Evolutionary conservation across 2,888 invertebrate species (phyloP).

Genomic region (Dilophus febrilis): DNA sequence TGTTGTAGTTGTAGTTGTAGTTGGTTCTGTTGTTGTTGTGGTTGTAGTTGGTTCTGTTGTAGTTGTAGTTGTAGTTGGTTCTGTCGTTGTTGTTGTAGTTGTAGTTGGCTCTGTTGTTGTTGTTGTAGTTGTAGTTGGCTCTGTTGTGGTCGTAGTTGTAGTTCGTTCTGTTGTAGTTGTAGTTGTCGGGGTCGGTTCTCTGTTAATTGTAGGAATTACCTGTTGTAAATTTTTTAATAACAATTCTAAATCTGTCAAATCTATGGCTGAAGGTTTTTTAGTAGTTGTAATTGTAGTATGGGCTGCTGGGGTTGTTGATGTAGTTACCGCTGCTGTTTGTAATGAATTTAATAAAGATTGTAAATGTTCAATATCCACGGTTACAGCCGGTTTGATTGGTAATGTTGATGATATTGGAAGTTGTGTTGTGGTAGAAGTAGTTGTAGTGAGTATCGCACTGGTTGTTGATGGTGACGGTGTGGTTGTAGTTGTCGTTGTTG

Average conservation of each 20-base stretch:
- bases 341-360: neutral
- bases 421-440: conserved; percentile 6
- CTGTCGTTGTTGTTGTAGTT: neutral
- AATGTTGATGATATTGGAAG: conserved; percentile 10
- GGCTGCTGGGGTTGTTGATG: conserved; percentile 3
- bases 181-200: neutral
- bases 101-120: conserved; percentile 1
- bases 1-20: too few species aligned
- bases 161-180: conserved; percentile 1
- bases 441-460: conserved; percentile 5
- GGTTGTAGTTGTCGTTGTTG: conserved; percentile 11
- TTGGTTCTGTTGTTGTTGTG: conserved; percentile 7
- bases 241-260: conserved; percentile 13
- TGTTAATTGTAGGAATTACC: neutral
- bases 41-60: neutral
- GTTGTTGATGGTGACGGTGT: conserved; percentile 8
- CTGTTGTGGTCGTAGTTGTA: neutral
- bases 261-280: conserved; percentile 17
- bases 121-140: neutral
- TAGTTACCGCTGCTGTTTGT: neutral
- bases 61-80: neutral
- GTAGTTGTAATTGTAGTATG: conserved; percentile 11
- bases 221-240: neutral
- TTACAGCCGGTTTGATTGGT: conserved; percentile 3
- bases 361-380: neutral